phyloP scores from a whole-genome alignment of 1,140 invertebrate species.

The Latrodectus geometricus region DNA sequence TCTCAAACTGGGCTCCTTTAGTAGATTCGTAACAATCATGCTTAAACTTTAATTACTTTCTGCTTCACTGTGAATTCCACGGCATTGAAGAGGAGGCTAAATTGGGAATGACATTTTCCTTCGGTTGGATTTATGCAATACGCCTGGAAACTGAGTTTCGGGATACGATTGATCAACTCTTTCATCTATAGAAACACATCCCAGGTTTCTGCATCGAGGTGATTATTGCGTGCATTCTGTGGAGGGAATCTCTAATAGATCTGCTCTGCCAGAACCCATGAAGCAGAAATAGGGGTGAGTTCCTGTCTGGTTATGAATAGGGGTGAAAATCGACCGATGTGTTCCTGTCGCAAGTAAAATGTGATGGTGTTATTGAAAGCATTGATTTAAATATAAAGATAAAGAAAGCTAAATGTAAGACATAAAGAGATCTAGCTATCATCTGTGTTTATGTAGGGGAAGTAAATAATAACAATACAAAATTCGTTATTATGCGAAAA shows the following conservation, averaged over 20 bases:
- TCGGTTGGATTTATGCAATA: background rate
- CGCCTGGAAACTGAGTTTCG: background rate
- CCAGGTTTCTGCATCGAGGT: background rate
- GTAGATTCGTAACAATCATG: background rate
- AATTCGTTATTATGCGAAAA: no score
- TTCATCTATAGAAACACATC: background rate
- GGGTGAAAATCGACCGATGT: background rate
- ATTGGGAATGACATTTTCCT: background rate
- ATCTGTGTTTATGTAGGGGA: no score
- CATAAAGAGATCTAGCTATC: no score
- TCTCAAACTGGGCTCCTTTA: background rate
- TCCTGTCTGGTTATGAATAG: background rate
- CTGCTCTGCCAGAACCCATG: background rate
- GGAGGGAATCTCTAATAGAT: background rate
- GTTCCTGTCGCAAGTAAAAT: background rate
- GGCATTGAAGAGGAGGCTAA: background rate
- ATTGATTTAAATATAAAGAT: no score
- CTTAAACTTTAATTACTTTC: slow-evolving; percentile 1
- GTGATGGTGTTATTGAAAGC: no score
- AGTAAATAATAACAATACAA: no score
- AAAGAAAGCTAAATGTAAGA: no score
- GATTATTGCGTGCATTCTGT: background rate
- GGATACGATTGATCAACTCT: background rate
- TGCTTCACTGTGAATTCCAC: background rate
- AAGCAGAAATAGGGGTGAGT: background rate